Percentiles rank a stretch among this genome's conserved stretches.
Conservation (phyloP, 2,888 invertebrate species). For the Nemurella pictetii region DNA sequence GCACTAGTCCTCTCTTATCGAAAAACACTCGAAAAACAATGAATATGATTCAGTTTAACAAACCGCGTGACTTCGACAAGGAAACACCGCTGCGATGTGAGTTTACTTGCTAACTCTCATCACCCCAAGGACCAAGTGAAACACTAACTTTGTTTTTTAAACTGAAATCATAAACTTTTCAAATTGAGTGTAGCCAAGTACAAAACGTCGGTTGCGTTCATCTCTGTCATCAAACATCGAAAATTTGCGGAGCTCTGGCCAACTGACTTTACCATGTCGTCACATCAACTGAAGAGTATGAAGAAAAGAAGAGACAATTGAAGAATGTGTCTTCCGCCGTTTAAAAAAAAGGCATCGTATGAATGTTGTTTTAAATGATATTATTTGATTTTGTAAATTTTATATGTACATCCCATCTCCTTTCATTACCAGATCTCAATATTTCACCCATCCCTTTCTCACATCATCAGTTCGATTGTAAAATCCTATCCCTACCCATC, state of each 20-base stretch:
- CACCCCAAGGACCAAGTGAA: conserved; percentile 40
- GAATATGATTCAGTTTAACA: conserved; percentile 25
- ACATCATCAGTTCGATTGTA: background rate
- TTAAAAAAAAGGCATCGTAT: conserved; percentile 11
- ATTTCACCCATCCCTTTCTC: background rate
- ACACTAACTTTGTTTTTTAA: conserved; percentile 40
- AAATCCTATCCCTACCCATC: conserved; percentile 11
- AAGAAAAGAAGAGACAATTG: conserved; percentile 21
- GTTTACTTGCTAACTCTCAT: conserved; percentile 40
- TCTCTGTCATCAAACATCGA: background rate
- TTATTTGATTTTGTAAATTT: conserved; percentile 27
- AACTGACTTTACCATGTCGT: background rate
- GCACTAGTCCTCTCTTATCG: conserved; percentile 13
- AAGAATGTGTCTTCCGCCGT: conserved; percentile 38
- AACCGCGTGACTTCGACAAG: background rate
- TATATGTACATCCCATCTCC: conserved; percentile 19
- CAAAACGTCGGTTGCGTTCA: conserved; percentile 35
- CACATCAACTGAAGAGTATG: conserved; percentile 14
- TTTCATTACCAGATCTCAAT: conserved; percentile 20
- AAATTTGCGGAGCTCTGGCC: background rate
- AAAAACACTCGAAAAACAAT: background rate
- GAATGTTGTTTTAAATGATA: conserved; percentile 10
- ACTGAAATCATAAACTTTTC: conserved; percentile 30
- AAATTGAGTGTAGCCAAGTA: conserved; percentile 35
- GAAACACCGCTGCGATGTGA: conserved; percentile 31